Percentiles rank a stretch among this genome's conserved stretches.
These are phyloP conservation scores for Callyntrura guangdongensis DNA, from an alignment of 2,888 invertebrate genomes.

Conservation along the genomic window DNA sequence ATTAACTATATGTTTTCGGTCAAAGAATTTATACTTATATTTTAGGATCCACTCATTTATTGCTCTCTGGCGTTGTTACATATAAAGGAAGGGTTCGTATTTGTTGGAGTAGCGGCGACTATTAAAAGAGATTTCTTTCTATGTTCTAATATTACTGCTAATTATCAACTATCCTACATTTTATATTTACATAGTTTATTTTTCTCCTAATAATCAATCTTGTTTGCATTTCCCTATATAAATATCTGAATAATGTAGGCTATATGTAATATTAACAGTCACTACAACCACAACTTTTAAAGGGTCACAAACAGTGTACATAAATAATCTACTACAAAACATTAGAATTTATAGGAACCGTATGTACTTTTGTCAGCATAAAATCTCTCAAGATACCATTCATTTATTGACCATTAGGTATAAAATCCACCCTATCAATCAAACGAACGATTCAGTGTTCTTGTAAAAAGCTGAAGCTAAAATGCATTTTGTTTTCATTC, in stretches of 20 bases:
- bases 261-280: background rate
- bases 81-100: conserved; percentile 27
- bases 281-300: background rate
- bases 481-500: conserved; percentile 34
- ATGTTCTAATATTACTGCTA: conserved; percentile 2
- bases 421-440: background rate
- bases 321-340: conserved; percentile 37
- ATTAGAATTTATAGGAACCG: conserved; percentile 46
- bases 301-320: conserved; percentile 33
- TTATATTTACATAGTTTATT: background rate
- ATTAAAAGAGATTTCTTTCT: conserved; percentile 44
- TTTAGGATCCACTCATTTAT: conserved; percentile 41
- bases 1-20: conserved; percentile 33
- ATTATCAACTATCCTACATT: conserved; percentile 5
- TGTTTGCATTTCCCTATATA: conserved; percentile 43
- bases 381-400: conserved; percentile 51
- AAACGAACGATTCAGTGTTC: conserved; percentile 8
- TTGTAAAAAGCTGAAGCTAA: conserved; percentile 32
- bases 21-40: background rate
- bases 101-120: conserved; percentile 40
- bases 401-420: background rate
- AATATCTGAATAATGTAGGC: conserved; percentile 4
- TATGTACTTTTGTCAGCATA: conserved; percentile 36
- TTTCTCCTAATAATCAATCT: background rate
- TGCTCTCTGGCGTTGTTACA: conserved; percentile 37